A percentile compares a stretch with the other conserved stretches of the same genome.
Conservation (phyloP, 2,113 vertebrate genomes). For the Mastomys natalensis region DNA sequence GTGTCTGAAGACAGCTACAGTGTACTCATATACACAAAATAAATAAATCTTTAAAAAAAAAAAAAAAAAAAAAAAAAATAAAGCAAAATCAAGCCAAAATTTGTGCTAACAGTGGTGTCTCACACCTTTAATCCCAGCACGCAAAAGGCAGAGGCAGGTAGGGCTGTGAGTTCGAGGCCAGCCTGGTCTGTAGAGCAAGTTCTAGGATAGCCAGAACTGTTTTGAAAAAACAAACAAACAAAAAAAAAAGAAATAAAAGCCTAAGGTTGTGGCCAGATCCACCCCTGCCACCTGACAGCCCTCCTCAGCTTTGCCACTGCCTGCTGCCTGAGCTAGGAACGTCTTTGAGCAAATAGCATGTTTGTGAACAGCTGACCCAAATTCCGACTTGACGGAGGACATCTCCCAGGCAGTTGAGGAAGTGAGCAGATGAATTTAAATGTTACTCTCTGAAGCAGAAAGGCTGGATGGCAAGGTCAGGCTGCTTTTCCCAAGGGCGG, state of each 20-base stretch:
- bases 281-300: not conserved
- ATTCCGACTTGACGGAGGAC: conserved; percentile 81
- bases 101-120: not conserved
- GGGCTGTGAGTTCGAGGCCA: not conserved
- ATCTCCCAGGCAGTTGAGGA: conserved; percentile 69
- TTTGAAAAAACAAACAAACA: not conserved
- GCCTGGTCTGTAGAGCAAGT: not conserved
- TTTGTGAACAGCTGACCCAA: conserved; percentile 84
- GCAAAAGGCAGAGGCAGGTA: not conserved
- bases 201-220: not conserved
- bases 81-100: not conserved
- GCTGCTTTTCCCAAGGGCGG: fast-evolving
- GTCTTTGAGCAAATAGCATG: conserved; percentile 49
- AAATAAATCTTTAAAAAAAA: too few relatives aligned
- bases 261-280: fast-evolving
- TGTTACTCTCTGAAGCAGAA: conserved; percentile 12
- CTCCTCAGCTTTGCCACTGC: not conserved
- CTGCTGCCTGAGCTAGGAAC: not conserved
- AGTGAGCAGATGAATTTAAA: conserved; percentile 67
- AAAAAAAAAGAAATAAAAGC: fast-evolving
- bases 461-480: not conserved
- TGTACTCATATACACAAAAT: too few relatives aligned
- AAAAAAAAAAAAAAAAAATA: not conserved
- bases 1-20: too few relatives aligned
- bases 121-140: not conserved